Conservation (phyloP, 2,888 invertebrate genomes). For the Cephus nigrinus region DNA sequence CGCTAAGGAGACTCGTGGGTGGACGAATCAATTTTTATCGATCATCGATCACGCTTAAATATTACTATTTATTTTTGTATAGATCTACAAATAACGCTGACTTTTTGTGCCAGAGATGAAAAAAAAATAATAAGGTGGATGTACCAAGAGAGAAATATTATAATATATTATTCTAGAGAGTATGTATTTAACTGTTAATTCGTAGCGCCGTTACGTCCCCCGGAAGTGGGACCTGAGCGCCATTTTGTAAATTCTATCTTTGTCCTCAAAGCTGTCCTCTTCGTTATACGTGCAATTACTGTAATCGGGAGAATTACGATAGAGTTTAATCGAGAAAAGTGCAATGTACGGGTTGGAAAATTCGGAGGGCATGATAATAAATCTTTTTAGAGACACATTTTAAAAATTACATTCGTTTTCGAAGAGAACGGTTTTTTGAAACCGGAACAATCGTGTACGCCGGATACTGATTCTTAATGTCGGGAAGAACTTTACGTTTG, state of each 20-base stretch:
- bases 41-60: conserved; percentile 42
- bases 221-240: background rate
- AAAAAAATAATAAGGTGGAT: conserved; percentile 26
- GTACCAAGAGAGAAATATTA: conserved; percentile 34
- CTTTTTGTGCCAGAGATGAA: conserved; percentile 56
- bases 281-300: background rate
- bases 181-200: conserved; percentile 10
- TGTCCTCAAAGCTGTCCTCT: background rate
- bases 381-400: background rate
- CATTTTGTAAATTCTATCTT: background rate
- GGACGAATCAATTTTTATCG: background rate
- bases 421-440: background rate
- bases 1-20: background rate
- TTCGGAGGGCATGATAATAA: background rate
- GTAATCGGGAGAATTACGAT: background rate
- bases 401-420: background rate
- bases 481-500: background rate
- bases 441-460: too few species aligned
- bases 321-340: too few species aligned
- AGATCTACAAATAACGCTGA: conserved; percentile 58
- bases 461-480: background rate
- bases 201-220: background rate
- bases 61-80: conserved; percentile 64
- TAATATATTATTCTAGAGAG: conserved; percentile 39
- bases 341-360: background rate